Evolutionary conservation across 2,113 vertebrate genomes (phyloP), one percentile per base, ranked within the genome.

Genomic region (Cyphomyrus plagiostoma): DNA sequence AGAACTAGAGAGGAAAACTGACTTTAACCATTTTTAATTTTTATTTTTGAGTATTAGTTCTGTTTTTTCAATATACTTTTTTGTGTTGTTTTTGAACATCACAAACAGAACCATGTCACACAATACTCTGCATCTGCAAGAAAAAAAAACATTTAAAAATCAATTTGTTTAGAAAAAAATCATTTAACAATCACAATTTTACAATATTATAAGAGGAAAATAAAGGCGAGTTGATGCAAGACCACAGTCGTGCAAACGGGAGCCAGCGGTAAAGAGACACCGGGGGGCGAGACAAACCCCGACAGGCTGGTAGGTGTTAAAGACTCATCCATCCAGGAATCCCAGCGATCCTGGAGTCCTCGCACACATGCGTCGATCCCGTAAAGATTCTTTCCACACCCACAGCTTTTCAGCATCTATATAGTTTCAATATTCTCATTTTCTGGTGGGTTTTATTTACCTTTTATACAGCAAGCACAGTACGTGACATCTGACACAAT

Each of bases 81-180:
- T 86, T 86, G 88, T 87, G 82, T 58, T 88, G 89, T 91, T 85
- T 87, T 89, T 90, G 83, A 91, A 86, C 89, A 89, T 85, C 88
- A 87, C 70, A 92, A 96, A 96, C 94, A 95, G 97, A 97, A 95
- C 97, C 97, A 97, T 95, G 94, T 96, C 95, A 97, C 96, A 97
- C 95, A 97, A 97, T 96, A 95, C 93, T 94, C 93, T 94, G 94
- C 95, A 96, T 96, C 92, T 95, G 95, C 96, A 96, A 95, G 95
- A 92, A 93, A 94, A 94, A 94, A 87, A 93, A 94, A 94, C 94
- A 66, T 66, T 91, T 62, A 89, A 92, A 88, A 90, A 58, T 91
- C 58, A 92, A 90, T 89, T 91, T 90, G 86, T 95, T 96, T 95
- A 97, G 95, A 96, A 97, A 95, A 96, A 94, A 58, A 96, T 94